A percentile compares a stretch with the other conserved stretches of the same genome.
Conservation (phyloP, 2,888 invertebrate genomes). For the Ashinkailepas kermadecensis region DNA sequence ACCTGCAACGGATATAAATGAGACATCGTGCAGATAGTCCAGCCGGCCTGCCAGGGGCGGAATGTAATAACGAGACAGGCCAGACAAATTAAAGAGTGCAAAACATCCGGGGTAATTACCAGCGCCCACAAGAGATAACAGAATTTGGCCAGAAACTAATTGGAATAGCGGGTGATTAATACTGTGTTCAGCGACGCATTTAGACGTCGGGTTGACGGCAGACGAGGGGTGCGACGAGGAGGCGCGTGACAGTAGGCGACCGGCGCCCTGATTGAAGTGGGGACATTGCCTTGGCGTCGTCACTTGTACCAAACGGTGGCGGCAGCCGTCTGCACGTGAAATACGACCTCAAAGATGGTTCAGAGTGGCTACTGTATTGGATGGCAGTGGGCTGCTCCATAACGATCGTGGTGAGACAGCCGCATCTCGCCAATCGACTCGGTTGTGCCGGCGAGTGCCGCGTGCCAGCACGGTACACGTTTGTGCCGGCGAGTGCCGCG, state of each 20-base stretch:
- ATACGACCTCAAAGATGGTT: no score
- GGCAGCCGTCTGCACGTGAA: no score
- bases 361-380: no score
- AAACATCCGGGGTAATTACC: slow-evolving; percentile 18
- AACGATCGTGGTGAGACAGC: no score
- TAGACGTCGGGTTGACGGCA: not conserved
- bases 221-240: not conserved
- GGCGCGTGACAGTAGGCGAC: not conserved
- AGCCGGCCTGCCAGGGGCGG: not conserved
- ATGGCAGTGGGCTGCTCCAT: no score
- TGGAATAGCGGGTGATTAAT: slow-evolving; percentile 22
- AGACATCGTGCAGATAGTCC: not conserved
- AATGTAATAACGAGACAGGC: slow-evolving; percentile 20
- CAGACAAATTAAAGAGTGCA: slow-evolving; percentile 23
- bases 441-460: no score
- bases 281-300: no score
- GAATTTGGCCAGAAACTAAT: slow-evolving; percentile 20
- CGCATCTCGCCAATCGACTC: no score
- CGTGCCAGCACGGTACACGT: no score
- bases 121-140: not conserved
- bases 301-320: no score
- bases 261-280: not conserved
- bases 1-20: not conserved
- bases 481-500: no score
- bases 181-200: slow-evolving; percentile 10